Evolutionary conservation across 2,113 vertebrate species (phyloP).

Genomic region (Pygoscelis adeliae): DNA sequence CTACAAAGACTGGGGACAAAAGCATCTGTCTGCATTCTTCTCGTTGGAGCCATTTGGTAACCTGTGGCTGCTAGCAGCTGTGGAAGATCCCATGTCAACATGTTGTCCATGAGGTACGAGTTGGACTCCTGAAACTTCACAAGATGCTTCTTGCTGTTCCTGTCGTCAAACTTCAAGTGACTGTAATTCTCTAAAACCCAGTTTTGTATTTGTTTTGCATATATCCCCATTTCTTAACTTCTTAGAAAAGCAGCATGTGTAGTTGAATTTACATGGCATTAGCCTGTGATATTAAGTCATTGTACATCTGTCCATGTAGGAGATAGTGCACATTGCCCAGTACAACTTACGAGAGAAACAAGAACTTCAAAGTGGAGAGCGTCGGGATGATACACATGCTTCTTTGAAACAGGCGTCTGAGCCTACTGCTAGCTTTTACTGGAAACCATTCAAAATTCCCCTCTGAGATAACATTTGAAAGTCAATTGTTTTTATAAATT

Average conservation of each 20-base stretch:
- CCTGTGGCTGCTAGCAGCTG: not conserved
- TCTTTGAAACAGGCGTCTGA: not conserved
- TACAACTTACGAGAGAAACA: not conserved
- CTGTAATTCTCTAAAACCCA: not conserved
- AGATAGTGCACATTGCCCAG: not conserved
- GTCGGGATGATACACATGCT: not conserved
- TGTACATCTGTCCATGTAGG: not conserved
- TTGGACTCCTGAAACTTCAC: not conserved
- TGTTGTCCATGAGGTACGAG: not conserved
- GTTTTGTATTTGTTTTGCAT: not conserved
- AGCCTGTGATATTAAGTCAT: not conserved
- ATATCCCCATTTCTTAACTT: not conserved
- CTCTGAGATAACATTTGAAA: not conserved
- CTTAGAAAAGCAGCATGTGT: not conserved
- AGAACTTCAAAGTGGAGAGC: not conserved
- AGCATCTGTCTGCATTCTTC: not conserved
- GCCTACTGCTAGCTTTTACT: not conserved
- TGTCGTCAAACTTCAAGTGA: not conserved
- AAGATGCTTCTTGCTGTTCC: not conserved
- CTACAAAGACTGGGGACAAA: rapidly evolving
- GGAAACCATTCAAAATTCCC: not conserved
- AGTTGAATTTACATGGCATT: not conserved
- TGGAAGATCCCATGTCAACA: not conserved
- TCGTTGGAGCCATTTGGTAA: not conserved
- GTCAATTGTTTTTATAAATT: not conserved